phyloP scores from a whole-genome alignment of 2,113 vertebrate species.

The Nothobranchius kuhntae region DNA sequence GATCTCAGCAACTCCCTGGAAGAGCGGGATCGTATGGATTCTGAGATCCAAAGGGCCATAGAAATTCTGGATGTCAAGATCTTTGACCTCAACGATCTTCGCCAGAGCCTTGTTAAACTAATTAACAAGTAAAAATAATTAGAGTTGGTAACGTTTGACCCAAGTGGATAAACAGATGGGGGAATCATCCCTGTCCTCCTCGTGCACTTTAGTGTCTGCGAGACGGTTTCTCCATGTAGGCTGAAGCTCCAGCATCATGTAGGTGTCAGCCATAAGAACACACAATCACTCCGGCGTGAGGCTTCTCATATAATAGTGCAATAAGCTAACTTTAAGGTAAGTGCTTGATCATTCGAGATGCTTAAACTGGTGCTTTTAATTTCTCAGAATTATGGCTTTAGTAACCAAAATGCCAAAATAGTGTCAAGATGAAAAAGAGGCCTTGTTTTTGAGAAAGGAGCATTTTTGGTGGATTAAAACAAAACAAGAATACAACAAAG shows the following conservation, averaged over 20 bases:
- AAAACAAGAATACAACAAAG: too few species aligned
- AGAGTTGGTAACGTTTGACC: accelerated
- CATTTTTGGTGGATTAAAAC: too few species aligned
- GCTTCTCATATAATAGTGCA: conserved; percentile 36
- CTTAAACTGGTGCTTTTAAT: conserved; percentile 60
- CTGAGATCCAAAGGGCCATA: conserved; percentile 85
- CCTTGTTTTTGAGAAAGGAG: too few species aligned
- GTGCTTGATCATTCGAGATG: conserved; percentile 54
- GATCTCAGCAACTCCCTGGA: conserved; percentile 82
- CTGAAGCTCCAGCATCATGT: conserved; percentile 11
- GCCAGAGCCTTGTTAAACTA: conserved; percentile 90
- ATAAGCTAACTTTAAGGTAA: conserved; percentile 60
- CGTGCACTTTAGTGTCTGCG: conserved; percentile 37
- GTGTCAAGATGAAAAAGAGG: conserved; percentile 1
- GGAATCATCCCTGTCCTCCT: conserved; percentile 34
- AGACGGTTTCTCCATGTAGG: conserved; percentile 14
- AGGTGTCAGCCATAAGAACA: conserved; percentile 29
- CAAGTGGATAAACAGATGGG: not conserved
- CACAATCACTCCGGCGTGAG: not conserved
- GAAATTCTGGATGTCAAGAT: conserved; percentile 95
- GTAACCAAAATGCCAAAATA: conserved; percentile 29
- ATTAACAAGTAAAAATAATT: conserved; percentile 78
- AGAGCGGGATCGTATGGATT: conserved; percentile 84
- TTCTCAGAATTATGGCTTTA: conserved; percentile 51
- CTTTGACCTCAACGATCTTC: conserved; percentile 91